phyloP scores from a whole-genome alignment of 1,140 invertebrate species.

The Zaprionus africanus region DNA sequence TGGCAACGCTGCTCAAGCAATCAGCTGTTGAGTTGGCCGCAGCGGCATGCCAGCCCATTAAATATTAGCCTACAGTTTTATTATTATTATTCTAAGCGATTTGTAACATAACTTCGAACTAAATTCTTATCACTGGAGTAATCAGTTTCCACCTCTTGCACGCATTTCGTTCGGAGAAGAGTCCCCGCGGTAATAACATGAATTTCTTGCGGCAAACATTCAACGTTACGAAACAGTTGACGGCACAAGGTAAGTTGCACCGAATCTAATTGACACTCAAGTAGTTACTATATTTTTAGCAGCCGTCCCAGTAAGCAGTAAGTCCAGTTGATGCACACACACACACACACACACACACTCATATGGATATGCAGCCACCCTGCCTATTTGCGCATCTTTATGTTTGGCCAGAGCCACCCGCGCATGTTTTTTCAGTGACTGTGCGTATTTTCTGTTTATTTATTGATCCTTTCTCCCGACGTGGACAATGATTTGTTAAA shows the following conservation, averaged over 20 bases:
- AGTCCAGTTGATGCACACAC: background rate
- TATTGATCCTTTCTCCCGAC: conserved; percentile 18
- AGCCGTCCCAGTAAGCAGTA: background rate
- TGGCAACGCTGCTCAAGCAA: conserved; percentile 10
- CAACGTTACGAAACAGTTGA: conserved; percentile 82
- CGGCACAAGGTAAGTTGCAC: conserved; percentile 63
- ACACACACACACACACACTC: background rate
- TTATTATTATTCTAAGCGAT: conserved; percentile 8
- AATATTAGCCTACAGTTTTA: conserved; percentile 10
- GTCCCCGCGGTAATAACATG: conserved; percentile 46
- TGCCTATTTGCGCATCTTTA: conserved; percentile 10
- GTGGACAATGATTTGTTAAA: conserved; percentile 44
- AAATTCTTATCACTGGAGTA: background rate
- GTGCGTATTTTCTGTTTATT: conserved; percentile 48
- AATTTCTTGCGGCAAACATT: conserved; percentile 82
- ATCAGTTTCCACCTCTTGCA: background rate
- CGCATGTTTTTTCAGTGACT: conserved; percentile 40
- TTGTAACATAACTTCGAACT: conserved; percentile 6
- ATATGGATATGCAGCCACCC: background rate
- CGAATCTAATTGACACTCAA: background rate
- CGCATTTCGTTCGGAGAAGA: background rate
- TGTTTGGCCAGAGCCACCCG: background rate
- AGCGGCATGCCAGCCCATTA: conserved; percentile 12
- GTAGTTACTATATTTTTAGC: background rate
- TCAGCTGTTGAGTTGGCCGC: conserved; percentile 36